These are phyloP conservation scores for Semibalanus balanoides DNA, from an alignment of 1,140 invertebrate genomes.

Conservation along the genomic window DNA sequence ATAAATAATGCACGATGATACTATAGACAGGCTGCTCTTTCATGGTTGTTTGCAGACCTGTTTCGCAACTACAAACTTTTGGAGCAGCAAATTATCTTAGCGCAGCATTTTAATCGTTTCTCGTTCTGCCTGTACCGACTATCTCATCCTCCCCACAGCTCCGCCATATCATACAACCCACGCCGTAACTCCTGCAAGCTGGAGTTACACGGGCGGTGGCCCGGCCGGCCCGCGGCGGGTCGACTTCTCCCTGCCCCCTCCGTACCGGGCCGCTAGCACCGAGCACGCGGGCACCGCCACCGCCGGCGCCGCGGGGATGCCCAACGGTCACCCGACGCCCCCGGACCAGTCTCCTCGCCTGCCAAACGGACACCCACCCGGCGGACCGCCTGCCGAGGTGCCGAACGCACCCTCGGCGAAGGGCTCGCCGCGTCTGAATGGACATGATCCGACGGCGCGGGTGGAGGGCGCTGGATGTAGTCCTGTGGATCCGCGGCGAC, in stretches of 20 bases:
- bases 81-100: too few relatives aligned
- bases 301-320: slow-evolving; percentile 9
- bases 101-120: too few relatives aligned
- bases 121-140: too few relatives aligned
- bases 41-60: too few relatives aligned
- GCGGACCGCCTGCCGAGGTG: slow-evolving; percentile 9
- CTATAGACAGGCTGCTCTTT: too few relatives aligned
- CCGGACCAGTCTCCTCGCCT: background rate
- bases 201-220: slow-evolving; percentile 52
- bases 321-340: slow-evolving; percentile 12
- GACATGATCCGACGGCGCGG: background rate
- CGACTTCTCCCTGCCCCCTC: slow-evolving; percentile 35
- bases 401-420: slow-evolving; percentile 14
- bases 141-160: slow-evolving; percentile 36
- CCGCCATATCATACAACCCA: slow-evolving; percentile 65
- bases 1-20: too few relatives aligned
- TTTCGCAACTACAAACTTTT: too few relatives aligned
- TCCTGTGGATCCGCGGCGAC: background rate
- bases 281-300: too few relatives aligned
- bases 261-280: slow-evolving; percentile 34
- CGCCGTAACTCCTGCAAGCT: slow-evolving; percentile 55
- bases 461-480: background rate
- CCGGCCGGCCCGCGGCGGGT: slow-evolving; percentile 25
- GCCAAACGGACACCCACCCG: too few relatives aligned
- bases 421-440: background rate